These are phyloP conservation scores for Hyppa rectilinea DNA, from an alignment of 2,888 invertebrate genomes.

Conservation along the genomic window DNA sequence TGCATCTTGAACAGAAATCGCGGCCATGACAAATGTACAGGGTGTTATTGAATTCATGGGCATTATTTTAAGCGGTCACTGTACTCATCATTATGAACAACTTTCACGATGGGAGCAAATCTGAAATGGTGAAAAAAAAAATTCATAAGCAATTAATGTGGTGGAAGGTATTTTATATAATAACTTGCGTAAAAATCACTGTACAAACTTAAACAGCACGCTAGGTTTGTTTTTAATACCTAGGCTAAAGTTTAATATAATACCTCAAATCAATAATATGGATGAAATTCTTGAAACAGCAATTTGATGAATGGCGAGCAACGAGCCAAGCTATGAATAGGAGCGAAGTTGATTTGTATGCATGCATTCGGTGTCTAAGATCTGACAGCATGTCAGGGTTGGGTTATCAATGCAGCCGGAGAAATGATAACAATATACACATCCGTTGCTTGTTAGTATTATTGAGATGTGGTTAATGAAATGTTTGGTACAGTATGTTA, in stretches of 20 bases:
- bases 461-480: slow-evolving; percentile 3
- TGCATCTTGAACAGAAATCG: no score
- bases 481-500: background rate
- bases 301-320: slow-evolving; percentile 31
- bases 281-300: background rate
- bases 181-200: background rate
- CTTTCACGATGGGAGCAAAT: no score
- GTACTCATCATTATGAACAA: no score
- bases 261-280: background rate
- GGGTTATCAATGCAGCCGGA: slow-evolving; percentile 43
- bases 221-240: background rate
- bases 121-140: no score
- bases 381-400: slow-evolving; percentile 45
- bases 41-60: no score
- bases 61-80: no score
- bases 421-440: background rate
- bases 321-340: slow-evolving; percentile 20
- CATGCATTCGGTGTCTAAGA: slow-evolving; percentile 17
- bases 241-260: no score
- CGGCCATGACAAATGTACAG: no score
- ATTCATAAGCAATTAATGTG: background rate
- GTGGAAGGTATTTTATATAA: no score
- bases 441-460: background rate
- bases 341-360: slow-evolving; percentile 25
- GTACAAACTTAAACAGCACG: background rate